phyloP scores from a whole-genome alignment of 1,140 invertebrate genomes.

The Drosophila rufa region DNA sequence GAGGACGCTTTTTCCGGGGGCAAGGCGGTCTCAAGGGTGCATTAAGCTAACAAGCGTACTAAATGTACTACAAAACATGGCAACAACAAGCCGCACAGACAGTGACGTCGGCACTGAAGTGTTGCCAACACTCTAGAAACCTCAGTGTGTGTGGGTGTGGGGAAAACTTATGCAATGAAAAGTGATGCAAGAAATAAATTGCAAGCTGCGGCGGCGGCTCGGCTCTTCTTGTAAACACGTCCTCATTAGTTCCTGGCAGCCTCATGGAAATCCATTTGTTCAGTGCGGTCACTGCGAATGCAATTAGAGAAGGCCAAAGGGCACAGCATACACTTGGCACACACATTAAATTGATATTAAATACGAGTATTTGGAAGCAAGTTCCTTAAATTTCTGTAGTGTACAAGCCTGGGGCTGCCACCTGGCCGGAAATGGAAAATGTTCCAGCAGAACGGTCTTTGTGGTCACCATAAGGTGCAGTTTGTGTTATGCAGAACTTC shows the following conservation, averaged over 20 bases:
- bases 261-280: slow-evolving; percentile 14
- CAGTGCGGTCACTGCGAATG: background rate
- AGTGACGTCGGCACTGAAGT: slow-evolving; percentile 60
- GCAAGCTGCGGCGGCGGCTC: background rate
- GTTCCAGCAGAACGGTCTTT: slow-evolving; percentile 13
- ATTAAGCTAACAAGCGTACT: slow-evolving; percentile 79
- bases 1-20: slow-evolving; percentile 21
- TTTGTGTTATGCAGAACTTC: slow-evolving; percentile 42
- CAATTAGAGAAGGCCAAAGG: slow-evolving; percentile 23
- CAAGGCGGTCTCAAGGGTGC: slow-evolving; percentile 64
- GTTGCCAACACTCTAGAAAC: slow-evolving; percentile 32
- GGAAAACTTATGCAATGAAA: slow-evolving; percentile 24
- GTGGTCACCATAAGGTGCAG: slow-evolving; percentile 29
- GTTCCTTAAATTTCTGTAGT: background rate
- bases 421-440: slow-evolving; percentile 42
- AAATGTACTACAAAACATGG: slow-evolving; percentile 72
- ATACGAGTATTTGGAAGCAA: background rate
- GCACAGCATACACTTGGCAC: background rate
- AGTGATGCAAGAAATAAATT: slow-evolving; percentile 22
- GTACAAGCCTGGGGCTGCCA: background rate
- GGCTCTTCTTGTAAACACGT: background rate
- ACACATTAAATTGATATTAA: background rate
- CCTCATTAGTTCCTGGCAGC: slow-evolving; percentile 16
- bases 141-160: background rate
- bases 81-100: slow-evolving; percentile 37